A percentile compares a stretch with the other conserved stretches of the same genome.
Evolutionary conservation across 1,140 invertebrate genomes (phyloP).

Genomic region (Aphaenogaster rudis): DNA sequence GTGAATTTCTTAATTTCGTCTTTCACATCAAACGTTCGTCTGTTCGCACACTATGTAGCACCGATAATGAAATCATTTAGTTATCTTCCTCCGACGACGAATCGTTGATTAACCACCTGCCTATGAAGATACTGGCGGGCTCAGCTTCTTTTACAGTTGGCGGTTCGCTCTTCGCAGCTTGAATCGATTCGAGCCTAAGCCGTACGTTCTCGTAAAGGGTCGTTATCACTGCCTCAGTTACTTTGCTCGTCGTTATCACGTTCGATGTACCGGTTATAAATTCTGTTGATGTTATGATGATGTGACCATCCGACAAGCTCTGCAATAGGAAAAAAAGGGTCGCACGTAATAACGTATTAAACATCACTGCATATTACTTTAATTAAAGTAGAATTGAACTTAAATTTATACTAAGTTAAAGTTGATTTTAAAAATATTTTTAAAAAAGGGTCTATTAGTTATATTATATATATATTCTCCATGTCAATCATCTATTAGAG

Average conservation of each 20-base stretch:
- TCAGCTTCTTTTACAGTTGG: conserved; percentile 62
- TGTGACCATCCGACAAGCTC: conserved; percentile 48
- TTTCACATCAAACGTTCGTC: background rate
- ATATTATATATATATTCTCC: background rate
- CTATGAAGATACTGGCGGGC: conserved; percentile 59
- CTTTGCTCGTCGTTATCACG: conserved; percentile 52
- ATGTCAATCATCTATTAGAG: background rate
- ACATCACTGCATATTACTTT: background rate
- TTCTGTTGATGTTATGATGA: conserved; percentile 54
- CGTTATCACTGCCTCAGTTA: conserved; percentile 35
- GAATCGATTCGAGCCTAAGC: conserved; percentile 58
- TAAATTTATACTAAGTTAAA: background rate
- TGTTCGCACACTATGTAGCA: background rate
- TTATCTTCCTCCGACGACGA: conserved; percentile 35
- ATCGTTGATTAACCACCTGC: conserved; percentile 49
- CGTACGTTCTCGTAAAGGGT: conserved; percentile 65
- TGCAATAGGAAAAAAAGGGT: background rate
- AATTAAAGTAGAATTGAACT: background rate
- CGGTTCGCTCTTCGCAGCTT: conserved; percentile 19
- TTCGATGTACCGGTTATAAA: conserved; percentile 55
- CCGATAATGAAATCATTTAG: background rate
- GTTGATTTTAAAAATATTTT: background rate
- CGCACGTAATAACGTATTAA: background rate
- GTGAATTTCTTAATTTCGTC: background rate
- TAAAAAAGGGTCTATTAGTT: background rate